These are phyloP conservation scores for Strigamia crassipes DNA, from an alignment of 2,888 invertebrate genomes.

Conservation along the genomic window DNA sequence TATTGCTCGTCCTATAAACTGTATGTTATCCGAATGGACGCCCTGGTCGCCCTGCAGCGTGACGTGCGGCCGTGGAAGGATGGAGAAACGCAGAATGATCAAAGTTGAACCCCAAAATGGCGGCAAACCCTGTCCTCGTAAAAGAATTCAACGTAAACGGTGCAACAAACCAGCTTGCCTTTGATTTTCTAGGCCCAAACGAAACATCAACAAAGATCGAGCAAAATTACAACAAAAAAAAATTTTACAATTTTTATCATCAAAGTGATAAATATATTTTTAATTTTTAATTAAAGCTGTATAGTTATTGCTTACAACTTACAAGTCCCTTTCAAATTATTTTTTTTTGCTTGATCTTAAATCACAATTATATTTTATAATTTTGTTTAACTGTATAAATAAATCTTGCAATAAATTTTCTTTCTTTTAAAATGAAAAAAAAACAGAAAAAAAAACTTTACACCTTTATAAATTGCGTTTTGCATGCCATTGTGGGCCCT, in stretches of 20 bases:
- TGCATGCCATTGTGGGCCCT: background rate
- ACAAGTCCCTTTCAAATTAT: too few species aligned
- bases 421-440: too few species aligned
- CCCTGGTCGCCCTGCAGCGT: slow-evolving; percentile 82
- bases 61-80: slow-evolving; percentile 75
- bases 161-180: slow-evolving; percentile 62
- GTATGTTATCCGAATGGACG: slow-evolving; percentile 76
- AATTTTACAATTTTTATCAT: background rate
- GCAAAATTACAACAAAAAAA: background rate
- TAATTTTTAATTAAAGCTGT: background rate
- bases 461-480: too few species aligned
- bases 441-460: too few species aligned
- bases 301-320: background rate
- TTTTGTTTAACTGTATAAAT: too few species aligned
- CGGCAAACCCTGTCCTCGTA: slow-evolving; percentile 68
- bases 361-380: background rate
- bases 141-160: slow-evolving; percentile 66
- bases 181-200: background rate
- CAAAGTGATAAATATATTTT: background rate
- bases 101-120: slow-evolving; percentile 69
- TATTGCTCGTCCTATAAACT: slow-evolving; percentile 53
- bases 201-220: slow-evolving; percentile 45
- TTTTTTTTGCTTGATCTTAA: background rate
- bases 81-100: slow-evolving; percentile 68
- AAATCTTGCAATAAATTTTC: background rate